phyloP scores from a whole-genome alignment of 2,888 invertebrate genomes.

The Geophilus truncorum region DNA sequence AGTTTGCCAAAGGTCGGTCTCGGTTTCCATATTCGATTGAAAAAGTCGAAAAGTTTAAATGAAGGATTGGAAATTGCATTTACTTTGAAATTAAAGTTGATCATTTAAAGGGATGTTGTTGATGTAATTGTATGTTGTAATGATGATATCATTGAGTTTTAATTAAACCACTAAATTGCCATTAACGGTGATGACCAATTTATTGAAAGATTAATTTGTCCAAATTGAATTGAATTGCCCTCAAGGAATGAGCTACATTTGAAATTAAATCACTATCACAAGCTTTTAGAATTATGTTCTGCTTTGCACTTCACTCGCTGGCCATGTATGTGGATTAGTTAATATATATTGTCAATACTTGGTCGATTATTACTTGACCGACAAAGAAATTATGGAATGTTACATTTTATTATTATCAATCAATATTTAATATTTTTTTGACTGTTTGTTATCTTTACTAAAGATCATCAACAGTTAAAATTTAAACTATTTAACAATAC shows the following conservation, averaged over 20 bases:
- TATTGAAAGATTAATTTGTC: constrained; percentile 12
- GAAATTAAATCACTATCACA: not conserved
- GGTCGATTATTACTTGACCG: no score
- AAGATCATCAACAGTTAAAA: no score
- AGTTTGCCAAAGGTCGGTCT: no score
- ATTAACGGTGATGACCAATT: constrained; percentile 19
- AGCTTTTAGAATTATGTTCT: not conserved
- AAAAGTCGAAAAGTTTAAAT: not conserved
- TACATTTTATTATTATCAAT: no score
- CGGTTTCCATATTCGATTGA: no score
- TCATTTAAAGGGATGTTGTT: not conserved
- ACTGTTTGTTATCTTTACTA: no score
- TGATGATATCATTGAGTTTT: constrained; percentile 19
- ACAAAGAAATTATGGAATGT: no score
- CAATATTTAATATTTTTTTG: no score
- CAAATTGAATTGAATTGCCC: constrained; percentile 13
- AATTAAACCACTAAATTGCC: constrained; percentile 24
- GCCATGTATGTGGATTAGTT: no score
- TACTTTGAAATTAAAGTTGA: not conserved
- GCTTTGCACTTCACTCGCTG: not conserved
- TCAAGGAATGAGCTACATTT: not conserved
- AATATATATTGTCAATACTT: no score
- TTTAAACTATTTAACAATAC: no score
- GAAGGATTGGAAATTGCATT: not conserved
- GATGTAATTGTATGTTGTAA: constrained; percentile 10